A percentile compares a stretch with the other conserved stretches of the same genome.
Evolutionary conservation across 92 coral and sea anemone genomes (phyloP).

Genomic region (Palythoa caribaeorum): DNA sequence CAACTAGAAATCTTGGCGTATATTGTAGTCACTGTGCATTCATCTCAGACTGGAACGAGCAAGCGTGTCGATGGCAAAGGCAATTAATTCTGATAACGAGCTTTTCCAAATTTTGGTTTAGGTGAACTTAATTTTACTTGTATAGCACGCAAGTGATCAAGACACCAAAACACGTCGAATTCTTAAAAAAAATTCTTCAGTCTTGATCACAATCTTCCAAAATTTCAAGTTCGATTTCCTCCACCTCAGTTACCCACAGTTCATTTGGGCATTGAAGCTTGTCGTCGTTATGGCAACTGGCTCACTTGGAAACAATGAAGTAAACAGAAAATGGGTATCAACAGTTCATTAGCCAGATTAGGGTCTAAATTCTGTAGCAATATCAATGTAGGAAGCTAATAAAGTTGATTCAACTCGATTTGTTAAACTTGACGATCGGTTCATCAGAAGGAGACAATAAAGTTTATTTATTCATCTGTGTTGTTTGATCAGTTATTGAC

Average conservation of each 20-base stretch:
- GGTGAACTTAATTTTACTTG: not conserved
- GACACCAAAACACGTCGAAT: not conserved
- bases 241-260: conserved; percentile 48
- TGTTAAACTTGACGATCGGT: no score
- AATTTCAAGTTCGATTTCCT: conserved; percentile 23
- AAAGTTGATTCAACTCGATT: no score
- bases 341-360: no score
- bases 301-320: conserved; percentile 7
- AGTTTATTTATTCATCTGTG: no score
- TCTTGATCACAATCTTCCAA: not conserved
- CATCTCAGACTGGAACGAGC: not conserved
- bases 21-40: conserved; percentile 5
- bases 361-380: not conserved
- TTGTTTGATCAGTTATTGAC: no score
- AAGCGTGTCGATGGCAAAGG: conserved; percentile 15
- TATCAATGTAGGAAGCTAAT: no score
- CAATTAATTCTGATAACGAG: conserved; percentile 21
- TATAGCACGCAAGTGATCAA: not conserved
- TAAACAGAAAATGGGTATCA: not conserved
- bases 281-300: conserved; percentile 37
- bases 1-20: not conserved
- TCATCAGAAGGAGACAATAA: no score
- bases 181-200: not conserved
- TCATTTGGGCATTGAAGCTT: conserved; percentile 43
- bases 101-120: conserved; percentile 17